Base-by-base conservation (phyloP, 2,797 vertebrate species). In the Scleropages formosus region DNA sequence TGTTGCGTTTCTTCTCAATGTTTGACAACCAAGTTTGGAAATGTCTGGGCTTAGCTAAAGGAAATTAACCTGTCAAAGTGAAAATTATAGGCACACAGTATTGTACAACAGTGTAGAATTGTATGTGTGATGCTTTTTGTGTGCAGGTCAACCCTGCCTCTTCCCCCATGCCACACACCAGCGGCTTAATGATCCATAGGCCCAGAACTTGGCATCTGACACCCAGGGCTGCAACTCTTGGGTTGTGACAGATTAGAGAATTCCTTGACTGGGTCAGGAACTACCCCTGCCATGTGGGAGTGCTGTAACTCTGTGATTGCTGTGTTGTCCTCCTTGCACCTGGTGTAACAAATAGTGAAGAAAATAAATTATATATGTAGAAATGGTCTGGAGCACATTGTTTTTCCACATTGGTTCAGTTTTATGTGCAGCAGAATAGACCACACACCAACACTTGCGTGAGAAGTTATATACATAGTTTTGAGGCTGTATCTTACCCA, bases 261-360 rank as follows among this genome's bases (percentile, higher is more conserved):
- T n/a, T n/a, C n/a, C n/a, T n/a, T n/a, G n/a, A n/a, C n/a, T n/a
- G n/a, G n/a, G n/a, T n/a, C n/a, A 70, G 75, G 65, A 79, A 77
- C 80, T 83, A 81, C 83, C 80, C 80, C 53, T 83, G 83, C 88
- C 91, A 81, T 88, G 85, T 89, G 91, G 81, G 85, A 85, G 69
- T 85, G 85, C 79, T 87, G 86, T 91, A 82, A 83, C 88, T 89
- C 91, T 86, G 91, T 95, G 93, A 85, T 88, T 88, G 88, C 88
- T 84, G 86, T 91, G 86, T 90, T 88, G 87, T 91, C 89, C 87
- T 90, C 82, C 85, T 89, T 92, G 87, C 92, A 92, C 91, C 94
- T 85, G 66, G 83, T 94, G 91, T 95, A 93, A 93, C 89, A 89
- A 89, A 88, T 94, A 93, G 91, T 88, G 87, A 90, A 89, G 85